These are phyloP conservation scores for Pyrgilauda ruficollis DNA, from an alignment of 2,113 vertebrate species.

Conservation along the genomic window DNA sequence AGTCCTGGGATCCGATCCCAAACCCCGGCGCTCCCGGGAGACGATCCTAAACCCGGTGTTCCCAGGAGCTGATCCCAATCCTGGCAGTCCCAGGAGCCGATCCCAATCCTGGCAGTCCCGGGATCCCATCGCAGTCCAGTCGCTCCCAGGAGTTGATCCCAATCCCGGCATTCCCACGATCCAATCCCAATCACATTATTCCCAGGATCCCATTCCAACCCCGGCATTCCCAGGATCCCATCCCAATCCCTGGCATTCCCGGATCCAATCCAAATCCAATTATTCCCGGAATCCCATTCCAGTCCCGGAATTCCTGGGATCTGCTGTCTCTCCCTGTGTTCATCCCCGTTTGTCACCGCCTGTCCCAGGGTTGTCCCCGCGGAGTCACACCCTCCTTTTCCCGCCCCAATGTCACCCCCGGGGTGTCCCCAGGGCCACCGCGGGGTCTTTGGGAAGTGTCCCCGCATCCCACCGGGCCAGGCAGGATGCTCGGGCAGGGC, in stretches of 20 bases:
- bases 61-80: fast-evolving
- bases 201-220: neutral
- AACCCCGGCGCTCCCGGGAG: fast-evolving
- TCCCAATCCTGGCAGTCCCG: fast-evolving
- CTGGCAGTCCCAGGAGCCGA: neutral
- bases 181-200: no score
- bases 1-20: fast-evolving
- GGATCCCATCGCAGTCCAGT: no score
- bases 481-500: neutral
- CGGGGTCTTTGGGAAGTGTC: neutral
- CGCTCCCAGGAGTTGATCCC: fast-evolving
- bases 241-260: neutral
- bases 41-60: fast-evolving
- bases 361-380: fast-evolving
- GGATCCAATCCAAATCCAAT: neutral
- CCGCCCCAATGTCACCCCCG: neutral
- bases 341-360: neutral
- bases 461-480: neutral
- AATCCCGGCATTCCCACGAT: fast-evolving
- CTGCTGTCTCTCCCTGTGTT: neutral
- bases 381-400: neutral
- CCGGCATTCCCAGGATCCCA: fast-evolving
- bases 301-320: neutral
- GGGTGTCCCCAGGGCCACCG: fast-evolving
- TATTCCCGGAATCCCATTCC: fast-evolving